Percentiles rank a stretch among this genome's conserved stretches.
These are phyloP conservation scores for Acromyrmex echinatior DNA, from an alignment of 1,140 invertebrate genomes.

Conservation along the genomic window DNA sequence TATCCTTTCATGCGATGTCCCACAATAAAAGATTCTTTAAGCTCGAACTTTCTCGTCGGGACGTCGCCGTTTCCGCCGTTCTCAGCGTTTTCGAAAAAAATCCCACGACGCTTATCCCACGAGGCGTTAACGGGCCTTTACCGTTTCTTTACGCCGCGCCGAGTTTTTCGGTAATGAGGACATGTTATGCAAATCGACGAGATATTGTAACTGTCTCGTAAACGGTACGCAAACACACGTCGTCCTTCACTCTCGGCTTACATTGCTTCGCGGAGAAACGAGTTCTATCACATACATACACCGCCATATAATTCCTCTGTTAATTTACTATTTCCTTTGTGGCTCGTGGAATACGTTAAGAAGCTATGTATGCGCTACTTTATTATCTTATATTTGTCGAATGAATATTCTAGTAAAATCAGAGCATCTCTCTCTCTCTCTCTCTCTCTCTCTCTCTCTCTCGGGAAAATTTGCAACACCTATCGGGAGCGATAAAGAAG, in stretches of 20 bases:
- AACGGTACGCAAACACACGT: conserved; percentile 32
- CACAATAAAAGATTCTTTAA: conserved; percentile 12
- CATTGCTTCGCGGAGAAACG: neutral
- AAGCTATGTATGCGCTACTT: neutral
- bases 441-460: neutral
- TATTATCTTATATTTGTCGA: conserved; percentile 30
- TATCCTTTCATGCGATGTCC: conserved; percentile 10
- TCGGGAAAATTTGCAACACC: conserved; percentile 27
- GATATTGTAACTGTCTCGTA: conserved; percentile 52
- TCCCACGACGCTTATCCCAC: conserved; percentile 61
- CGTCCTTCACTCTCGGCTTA: conserved; percentile 24
- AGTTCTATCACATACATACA: conserved; percentile 3
- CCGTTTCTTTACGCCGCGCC: conserved; percentile 40
- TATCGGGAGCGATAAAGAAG: conserved; percentile 28
- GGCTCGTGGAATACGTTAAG: conserved; percentile 1
- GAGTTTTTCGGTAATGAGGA: conserved; percentile 67
- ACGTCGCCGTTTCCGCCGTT: conserved; percentile 54
- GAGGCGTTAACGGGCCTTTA: conserved; percentile 28
- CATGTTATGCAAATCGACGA: conserved; percentile 71
- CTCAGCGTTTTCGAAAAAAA: conserved; percentile 64
- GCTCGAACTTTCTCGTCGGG: neutral
- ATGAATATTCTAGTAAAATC: conserved; percentile 4
- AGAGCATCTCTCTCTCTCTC: neutral
- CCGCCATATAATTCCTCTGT: conserved; percentile 23
- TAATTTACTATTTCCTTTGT: conserved; percentile 32